Base-by-base conservation (phyloP, 2,113 vertebrate species). In the Poeciliopsis prolifica region DNA sequence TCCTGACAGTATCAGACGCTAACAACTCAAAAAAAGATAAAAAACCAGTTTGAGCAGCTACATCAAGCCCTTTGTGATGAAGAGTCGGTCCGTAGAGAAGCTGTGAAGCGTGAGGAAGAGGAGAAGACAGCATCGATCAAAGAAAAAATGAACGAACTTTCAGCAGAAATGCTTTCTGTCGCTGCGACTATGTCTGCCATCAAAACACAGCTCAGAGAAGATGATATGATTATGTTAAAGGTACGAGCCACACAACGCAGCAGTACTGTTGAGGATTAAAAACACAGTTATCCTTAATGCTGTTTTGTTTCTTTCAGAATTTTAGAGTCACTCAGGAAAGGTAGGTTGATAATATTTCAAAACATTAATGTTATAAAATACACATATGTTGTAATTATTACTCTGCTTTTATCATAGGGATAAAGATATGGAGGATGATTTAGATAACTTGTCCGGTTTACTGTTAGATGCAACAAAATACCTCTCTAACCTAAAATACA, bases 401-500 rank as follows among this genome's bases (percentile, higher is more conserved):
- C 1, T 48, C 4, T 79, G 15, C 65, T 74, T 10, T 80, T 17
- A 63, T 75, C 71, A 68, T 87, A 94, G 94, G 82, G 60, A 80
- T n/a, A 77, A 78, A 80, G 87, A 62, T 63, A 24, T 74, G 5
- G 17, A 31, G 4, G 71, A 83, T 1, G 82, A 65, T 64, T 79
- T 85, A 26, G 85, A 90, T 35, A 40, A 69, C 80, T 83, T 91
- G 86, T 78, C 89, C 0, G 89, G 89, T 7, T 65, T 79, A 24
- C 84, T 94, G 75, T 81, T 94, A 15, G 91, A 95, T 1, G 82
- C 92, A 33, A 80, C 90, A 15, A 85, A 90, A 29, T 91, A 94
- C 76, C 75, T 94, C 31, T 81, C 82, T 63, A 94, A 94, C 79
- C 90, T 95, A 4, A 92, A 92, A 69, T 93, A 91, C 72, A 89